A percentile compares a stretch with the other conserved stretches of the same genome.
Evolutionary conservation across 2,888 invertebrate genomes (phyloP).

Genomic region (Camponotus fellah): DNA sequence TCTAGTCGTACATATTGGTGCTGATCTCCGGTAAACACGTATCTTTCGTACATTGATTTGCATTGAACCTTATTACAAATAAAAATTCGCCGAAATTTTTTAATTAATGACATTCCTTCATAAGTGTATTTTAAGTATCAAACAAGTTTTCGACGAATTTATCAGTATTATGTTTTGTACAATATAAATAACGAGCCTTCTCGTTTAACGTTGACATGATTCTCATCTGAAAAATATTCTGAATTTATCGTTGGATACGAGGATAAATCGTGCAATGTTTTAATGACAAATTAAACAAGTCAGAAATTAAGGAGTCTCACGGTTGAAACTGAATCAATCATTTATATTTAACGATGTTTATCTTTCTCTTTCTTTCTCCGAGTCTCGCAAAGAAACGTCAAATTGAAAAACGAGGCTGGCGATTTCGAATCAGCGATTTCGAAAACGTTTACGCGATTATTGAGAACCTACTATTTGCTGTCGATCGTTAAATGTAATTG

Average conservation of each 20-base stretch:
- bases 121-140: not conserved
- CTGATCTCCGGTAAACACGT: not conserved
- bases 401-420: conserved; percentile 17
- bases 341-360: conserved; percentile 8
- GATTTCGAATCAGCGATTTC: conserved; percentile 24
- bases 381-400: conserved; percentile 2
- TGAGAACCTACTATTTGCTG: conserved; percentile 32
- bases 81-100: not conserved
- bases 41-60: not conserved
- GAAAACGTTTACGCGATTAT: conserved; percentile 8
- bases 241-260: not conserved
- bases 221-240: not conserved
- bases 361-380: not conserved
- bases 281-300: conserved; percentile 7
- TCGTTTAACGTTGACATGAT: conserved; percentile 2
- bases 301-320: not conserved
- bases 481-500: conserved; percentile 21
- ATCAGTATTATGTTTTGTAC: not conserved
- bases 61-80: not conserved
- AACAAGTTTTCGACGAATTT: not conserved
- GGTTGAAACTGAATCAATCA: not conserved
- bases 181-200: not conserved
- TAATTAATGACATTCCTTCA: not conserved
- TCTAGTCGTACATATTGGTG: not conserved
- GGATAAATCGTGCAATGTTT: not conserved